phyloP scores from a whole-genome alignment of 2,113 vertebrate species.

The Elephantulus edwardii region DNA sequence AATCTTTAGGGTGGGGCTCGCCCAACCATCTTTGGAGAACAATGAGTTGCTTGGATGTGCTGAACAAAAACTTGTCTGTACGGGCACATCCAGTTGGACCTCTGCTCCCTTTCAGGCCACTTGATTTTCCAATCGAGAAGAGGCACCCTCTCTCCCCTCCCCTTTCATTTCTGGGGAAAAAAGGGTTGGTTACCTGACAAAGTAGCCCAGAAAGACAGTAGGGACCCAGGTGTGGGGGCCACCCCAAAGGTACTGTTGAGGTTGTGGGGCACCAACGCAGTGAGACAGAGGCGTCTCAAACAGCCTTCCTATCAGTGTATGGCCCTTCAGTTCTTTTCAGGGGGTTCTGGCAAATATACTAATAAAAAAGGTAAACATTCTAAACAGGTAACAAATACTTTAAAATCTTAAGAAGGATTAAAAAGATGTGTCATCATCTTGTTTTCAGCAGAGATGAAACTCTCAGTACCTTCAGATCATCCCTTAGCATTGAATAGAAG shows the following conservation, averaged over 20 bases:
- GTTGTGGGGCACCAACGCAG: no score
- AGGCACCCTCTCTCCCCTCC: rapidly evolving
- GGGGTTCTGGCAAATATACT: no score
- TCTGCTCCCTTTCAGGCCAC: background rate
- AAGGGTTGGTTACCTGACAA: background rate
- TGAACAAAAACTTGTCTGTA: no score
- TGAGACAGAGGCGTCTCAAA: background rate
- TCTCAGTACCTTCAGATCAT: background rate
- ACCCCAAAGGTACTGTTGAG: background rate
- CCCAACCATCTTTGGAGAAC: rapidly evolving
- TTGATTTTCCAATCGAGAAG: rapidly evolving
- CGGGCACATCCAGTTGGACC: rapidly evolving
- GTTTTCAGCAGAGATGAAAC: background rate
- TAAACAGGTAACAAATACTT: rapidly evolving
- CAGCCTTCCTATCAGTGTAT: background rate
- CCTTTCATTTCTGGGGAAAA: background rate
- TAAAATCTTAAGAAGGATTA: background rate
- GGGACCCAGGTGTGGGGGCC: background rate
- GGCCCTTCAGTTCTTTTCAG: background rate
- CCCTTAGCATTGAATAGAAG: background rate
- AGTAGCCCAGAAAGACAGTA: background rate
- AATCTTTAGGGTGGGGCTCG: rapidly evolving
- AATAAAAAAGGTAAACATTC: background rate
- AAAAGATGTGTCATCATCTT: no score
- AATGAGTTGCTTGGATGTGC: rapidly evolving